phyloP scores from a whole-genome alignment of 2,797 vertebrate species.

The Oryzias sinensis region DNA sequence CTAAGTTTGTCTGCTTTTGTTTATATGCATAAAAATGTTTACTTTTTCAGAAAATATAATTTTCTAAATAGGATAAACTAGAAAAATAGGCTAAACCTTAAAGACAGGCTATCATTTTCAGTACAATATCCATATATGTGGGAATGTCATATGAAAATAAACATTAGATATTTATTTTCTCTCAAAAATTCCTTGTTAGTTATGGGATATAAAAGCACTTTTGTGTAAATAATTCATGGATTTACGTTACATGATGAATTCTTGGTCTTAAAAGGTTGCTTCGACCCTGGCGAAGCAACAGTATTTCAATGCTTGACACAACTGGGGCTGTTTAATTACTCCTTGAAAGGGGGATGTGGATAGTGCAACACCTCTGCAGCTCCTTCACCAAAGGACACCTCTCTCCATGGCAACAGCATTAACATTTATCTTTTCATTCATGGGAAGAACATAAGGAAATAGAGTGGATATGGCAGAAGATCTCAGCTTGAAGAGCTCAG shows the following conservation, averaged over 20 bases:
- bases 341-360: conserved; percentile 55
- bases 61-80: conserved; percentile 28
- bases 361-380: conserved; percentile 63
- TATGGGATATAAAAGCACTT: conserved; percentile 49
- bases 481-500: conserved; percentile 8
- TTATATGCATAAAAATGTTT: conserved; percentile 56
- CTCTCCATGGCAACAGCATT: conserved; percentile 74
- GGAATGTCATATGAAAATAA: conserved; percentile 63
- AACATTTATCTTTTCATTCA: conserved; percentile 62
- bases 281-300: conserved; percentile 26
- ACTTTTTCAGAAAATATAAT: conserved; percentile 54
- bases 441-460: conserved; percentile 43
- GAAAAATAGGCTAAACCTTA: conserved; percentile 46
- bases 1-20: conserved; percentile 44
- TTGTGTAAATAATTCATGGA: conserved; percentile 47
- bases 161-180: conserved; percentile 6
- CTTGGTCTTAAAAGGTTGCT: conserved; percentile 39
- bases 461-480: conserved; percentile 42
- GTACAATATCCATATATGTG: conserved; percentile 48
- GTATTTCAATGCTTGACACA: conserved; percentile 40
- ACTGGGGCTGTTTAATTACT: conserved; percentile 44
- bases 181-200: conserved; percentile 47
- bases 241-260: conserved; percentile 45
- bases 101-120: conserved; percentile 40
- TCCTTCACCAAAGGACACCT: conserved; percentile 57